Evolutionary conservation across 2,888 invertebrate genomes (phyloP), one percentile per base, ranked within the genome.

Genomic region (Marronus borbonicus): DNA sequence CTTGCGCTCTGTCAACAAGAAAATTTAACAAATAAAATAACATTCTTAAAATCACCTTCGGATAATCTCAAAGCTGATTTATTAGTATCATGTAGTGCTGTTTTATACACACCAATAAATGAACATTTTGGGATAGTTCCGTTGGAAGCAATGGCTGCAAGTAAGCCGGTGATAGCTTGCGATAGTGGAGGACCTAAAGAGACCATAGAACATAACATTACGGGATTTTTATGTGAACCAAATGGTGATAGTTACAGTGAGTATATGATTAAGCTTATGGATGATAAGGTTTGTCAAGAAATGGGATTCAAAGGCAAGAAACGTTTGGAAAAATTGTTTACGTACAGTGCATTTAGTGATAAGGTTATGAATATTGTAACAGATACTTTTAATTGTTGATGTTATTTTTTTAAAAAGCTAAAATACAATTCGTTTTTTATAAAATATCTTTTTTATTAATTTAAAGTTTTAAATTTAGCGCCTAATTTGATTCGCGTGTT

Each of bases 81-180:
- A 24, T 90, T 99, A n/a, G 81, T 84, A 79, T 89, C 93, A 77
- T 94, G 96, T 83, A 92, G 93, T 76, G 94, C 96, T 81, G 89
- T 99, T 24, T 86, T 99, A 28, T 99, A 99, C 86, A 99, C 99
- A 7, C 99, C 99, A 1, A 93, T 94, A 2, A 96, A 96, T 87
- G 99, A 99, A 88, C 99, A 99, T 89, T 99, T 99, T 90, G 99
- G 99, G 4, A 99, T 99, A 84, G 99, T 99, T 8, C 99, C 99
- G 0, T 90, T 99, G 76, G 99, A 99, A 90, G 98, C 98, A 0
- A 99, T 99, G 99, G 96, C 96, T 86, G 93, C 94, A 86, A 91
- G 92, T 3, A 96, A 96, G 85, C 98, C 99, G 3, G 98, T 99
- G 0, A 93, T 99, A 82, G 99, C 99, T 0, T 94, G 96, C 0